These are phyloP conservation scores for Hypsopygia costalis DNA, from an alignment of 2,888 invertebrate genomes.

Conservation along the genomic window DNA sequence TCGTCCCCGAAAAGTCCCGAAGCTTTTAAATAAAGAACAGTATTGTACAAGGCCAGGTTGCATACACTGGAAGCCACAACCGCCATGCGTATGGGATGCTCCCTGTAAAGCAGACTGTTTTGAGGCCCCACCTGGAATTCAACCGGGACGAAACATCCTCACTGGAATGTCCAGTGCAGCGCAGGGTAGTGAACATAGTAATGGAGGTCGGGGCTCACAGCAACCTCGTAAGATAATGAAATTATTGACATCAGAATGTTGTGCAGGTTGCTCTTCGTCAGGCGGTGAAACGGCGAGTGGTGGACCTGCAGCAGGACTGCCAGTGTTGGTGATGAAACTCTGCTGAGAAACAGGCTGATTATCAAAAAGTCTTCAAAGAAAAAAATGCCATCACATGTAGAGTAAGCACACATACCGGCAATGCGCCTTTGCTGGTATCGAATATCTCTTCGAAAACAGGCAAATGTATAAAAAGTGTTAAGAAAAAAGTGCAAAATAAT, in stretches of 20 bases:
- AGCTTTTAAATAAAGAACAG: slow-evolving; percentile 37
- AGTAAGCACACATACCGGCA: too few species aligned
- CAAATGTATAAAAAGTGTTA: background rate
- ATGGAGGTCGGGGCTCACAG: too few species aligned
- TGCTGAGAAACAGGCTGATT: slow-evolving; percentile 37
- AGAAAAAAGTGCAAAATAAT: slow-evolving; percentile 21
- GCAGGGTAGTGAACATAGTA: too few species aligned
- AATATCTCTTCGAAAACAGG: too few species aligned
- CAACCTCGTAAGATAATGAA: slow-evolving; percentile 28
- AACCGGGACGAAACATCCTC: slow-evolving; percentile 43
- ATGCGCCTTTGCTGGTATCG: too few species aligned
- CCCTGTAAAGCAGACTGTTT: slow-evolving; percentile 72
- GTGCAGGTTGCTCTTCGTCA: slow-evolving; percentile 56
- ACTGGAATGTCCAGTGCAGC: too few species aligned
- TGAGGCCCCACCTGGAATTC: slow-evolving; percentile 48
- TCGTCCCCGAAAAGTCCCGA: slow-evolving; percentile 29
- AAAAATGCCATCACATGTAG: too few species aligned
- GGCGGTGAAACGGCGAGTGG: slow-evolving; percentile 37
- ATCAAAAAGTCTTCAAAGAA: slow-evolving; percentile 45
- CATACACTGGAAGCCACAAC: slow-evolving; percentile 62
- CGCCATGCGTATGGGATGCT: slow-evolving; percentile 62
- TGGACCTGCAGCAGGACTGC: slow-evolving; percentile 45
- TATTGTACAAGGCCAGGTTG: slow-evolving; percentile 58
- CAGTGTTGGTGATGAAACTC: slow-evolving; percentile 67
- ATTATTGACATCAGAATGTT: slow-evolving; percentile 50